Evolutionary conservation across 2,113 vertebrate genomes (phyloP).

Genomic region (Cyanoramphus novaezelandiae): DNA sequence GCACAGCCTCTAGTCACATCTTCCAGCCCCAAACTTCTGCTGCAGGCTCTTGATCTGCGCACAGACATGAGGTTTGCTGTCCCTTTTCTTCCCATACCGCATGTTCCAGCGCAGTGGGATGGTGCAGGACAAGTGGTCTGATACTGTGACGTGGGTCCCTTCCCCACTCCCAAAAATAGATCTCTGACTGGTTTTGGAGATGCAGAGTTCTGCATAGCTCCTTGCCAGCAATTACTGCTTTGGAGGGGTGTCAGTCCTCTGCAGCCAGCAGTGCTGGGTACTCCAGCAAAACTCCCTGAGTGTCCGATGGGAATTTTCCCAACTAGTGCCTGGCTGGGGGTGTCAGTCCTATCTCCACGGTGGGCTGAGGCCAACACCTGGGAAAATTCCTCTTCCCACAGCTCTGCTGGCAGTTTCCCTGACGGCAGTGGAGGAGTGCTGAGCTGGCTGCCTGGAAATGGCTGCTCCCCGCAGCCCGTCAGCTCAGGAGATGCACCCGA

Average conservation of each 20-base stretch:
- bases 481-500: accelerated
- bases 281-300: not conserved
- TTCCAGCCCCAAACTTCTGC: not conserved
- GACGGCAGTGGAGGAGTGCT: not conserved
- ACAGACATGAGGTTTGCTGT: accelerated
- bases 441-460: not conserved
- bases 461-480: not conserved
- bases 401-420: not conserved
- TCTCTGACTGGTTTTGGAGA: not conserved
- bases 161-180: not conserved
- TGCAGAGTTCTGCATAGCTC: not conserved
- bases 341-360: not conserved
- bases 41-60: not conserved
- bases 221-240: not conserved
- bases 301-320: accelerated
- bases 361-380: not conserved
- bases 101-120: not conserved
- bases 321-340: accelerated
- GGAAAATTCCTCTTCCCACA: not conserved
- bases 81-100: not conserved
- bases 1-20: too few species aligned
- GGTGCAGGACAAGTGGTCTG: not conserved
- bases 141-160: not conserved
- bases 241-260: not conserved
- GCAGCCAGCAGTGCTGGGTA: accelerated